phyloP scores from a whole-genome alignment of 2,888 invertebrate genomes.

The Microctonus hyperodae region DNA sequence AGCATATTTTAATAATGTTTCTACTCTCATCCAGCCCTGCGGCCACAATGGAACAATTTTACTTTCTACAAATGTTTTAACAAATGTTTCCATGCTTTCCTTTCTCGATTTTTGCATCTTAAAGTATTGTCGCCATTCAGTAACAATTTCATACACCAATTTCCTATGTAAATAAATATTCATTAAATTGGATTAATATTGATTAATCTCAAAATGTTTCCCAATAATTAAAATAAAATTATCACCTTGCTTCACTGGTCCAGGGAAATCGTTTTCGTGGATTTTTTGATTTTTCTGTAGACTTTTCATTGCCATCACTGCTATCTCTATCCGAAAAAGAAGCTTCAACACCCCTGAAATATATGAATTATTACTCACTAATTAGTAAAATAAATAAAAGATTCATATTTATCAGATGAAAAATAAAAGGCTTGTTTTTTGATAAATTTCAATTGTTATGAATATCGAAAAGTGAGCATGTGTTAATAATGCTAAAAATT shows the following conservation, averaged over 20 bases:
- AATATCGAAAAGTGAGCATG: slow-evolving; percentile 33
- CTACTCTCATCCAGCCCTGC: slow-evolving; percentile 71
- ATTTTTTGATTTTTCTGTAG: slow-evolving; percentile 66
- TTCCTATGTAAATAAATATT: slow-evolving; percentile 43
- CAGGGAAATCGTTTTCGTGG: slow-evolving; percentile 79
- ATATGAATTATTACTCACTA: slow-evolving; percentile 15
- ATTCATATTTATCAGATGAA: background rate
- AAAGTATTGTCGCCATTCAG: slow-evolving; percentile 59
- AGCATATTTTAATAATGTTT: slow-evolving; percentile 66
- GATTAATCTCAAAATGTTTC: background rate
- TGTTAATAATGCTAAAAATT: too few relatives aligned
- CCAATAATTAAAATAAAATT: slow-evolving; percentile 21
- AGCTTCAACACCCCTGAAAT: slow-evolving; percentile 57
- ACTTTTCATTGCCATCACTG: slow-evolving; percentile 58
- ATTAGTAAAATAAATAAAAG: too few relatives aligned
- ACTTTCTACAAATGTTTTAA: slow-evolving; percentile 67
- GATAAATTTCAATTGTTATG: background rate
- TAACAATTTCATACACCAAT: slow-evolving; percentile 53
- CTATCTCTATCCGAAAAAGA: slow-evolving; percentile 49
- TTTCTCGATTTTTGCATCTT: slow-evolving; percentile 63
- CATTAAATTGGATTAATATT: background rate
- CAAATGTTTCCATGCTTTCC: slow-evolving; percentile 65
- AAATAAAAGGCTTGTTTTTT: background rate
- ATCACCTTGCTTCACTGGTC: slow-evolving; percentile 72
- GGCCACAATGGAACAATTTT: slow-evolving; percentile 75